A percentile compares a stretch with the other conserved stretches of the same genome.
phyloP scores from a whole-genome alignment of 2,797 vertebrate species.

The Characodon lateralis region DNA sequence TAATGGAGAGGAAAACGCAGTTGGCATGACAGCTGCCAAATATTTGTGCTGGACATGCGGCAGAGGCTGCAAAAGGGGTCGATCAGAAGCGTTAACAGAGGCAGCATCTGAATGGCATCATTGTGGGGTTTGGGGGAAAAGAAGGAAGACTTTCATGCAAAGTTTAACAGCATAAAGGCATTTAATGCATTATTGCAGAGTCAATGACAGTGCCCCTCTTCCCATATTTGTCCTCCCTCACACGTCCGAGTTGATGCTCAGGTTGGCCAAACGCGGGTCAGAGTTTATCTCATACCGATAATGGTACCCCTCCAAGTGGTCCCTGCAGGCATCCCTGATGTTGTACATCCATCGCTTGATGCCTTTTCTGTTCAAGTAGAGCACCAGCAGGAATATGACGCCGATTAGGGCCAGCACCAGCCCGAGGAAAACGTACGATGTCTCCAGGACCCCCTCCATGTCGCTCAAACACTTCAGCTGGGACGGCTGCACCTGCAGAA shows the following conservation, averaged over 20 bases:
- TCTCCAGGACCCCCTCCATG: conserved; percentile 88
- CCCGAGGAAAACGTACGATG: conserved; percentile 95
- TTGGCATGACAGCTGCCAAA: conserved; percentile 64
- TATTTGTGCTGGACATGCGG: conserved; percentile 64
- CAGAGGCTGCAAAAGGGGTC: conserved; percentile 36
- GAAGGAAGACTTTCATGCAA: conserved; percentile 87
- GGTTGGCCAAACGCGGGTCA: conserved; percentile 92
- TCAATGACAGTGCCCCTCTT: conserved; percentile 9
- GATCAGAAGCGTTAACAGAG: conserved; percentile 37
- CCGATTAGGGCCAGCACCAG: conserved; percentile 96
- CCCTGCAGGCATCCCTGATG: conserved; percentile 96
- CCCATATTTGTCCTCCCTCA: conserved; percentile 68
- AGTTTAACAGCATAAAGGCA: conserved; percentile 65
- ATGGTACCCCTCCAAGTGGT: conserved; percentile 99
- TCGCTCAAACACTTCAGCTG: conserved; percentile 74
- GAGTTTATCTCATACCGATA: conserved; percentile 97
- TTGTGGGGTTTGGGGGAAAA: conserved; percentile 24
- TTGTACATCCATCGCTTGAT: conserved; percentile 99
- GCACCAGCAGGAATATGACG: conserved; percentile 95
- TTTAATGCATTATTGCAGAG: conserved; percentile 39
- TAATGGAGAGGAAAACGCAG: conserved; percentile 59
- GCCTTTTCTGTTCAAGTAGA: conserved; percentile 97
- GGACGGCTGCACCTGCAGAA: conserved; percentile 79
- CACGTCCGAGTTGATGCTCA: conserved; percentile 95
- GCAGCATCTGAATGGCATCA: conserved; percentile 42